phyloP scores from a whole-genome alignment of 1,140 invertebrate genomes.

The Pseudomyrmex concolor region DNA sequence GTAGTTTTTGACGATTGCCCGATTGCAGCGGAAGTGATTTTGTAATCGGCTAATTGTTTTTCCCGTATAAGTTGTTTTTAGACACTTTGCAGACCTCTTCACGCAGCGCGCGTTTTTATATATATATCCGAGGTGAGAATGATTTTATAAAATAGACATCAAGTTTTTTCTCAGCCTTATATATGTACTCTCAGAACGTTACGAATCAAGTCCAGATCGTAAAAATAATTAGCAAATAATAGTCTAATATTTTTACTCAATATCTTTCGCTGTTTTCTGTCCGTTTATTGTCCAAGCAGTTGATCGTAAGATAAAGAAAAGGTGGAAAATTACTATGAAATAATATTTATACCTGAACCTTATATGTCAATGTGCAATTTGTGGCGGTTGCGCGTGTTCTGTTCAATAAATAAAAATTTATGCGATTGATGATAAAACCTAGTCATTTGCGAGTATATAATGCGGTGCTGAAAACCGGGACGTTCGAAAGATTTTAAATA shows the following conservation, averaged over 20 bases:
- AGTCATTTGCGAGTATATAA: background rate
- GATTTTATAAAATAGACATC: slow-evolving; percentile 4
- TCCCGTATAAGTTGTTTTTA: slow-evolving; percentile 32
- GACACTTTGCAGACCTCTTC: slow-evolving; percentile 36
- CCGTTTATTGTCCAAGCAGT: slow-evolving; percentile 63
- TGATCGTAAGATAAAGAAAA: slow-evolving; percentile 42
- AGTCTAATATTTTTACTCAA: background rate
- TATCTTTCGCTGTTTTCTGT: slow-evolving; percentile 9
- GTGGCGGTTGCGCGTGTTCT: no score
- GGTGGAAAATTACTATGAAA: background rate
- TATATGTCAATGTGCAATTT: background rate
- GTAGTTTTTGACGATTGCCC: slow-evolving; percentile 12
- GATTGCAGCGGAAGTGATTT: slow-evolving; percentile 24
- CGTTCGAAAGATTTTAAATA: slow-evolving; percentile 26
- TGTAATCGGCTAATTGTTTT: slow-evolving; percentile 11
- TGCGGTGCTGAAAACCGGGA: background rate
- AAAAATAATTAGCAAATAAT: slow-evolving; percentile 27
- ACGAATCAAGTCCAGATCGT: slow-evolving; percentile 17
- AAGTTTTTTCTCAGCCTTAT: slow-evolving; percentile 42
- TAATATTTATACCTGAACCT: background rate
- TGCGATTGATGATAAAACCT: background rate
- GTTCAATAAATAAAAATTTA: no score
- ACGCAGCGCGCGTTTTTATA: background rate
- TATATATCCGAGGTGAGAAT: background rate
- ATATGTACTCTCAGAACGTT: slow-evolving; percentile 51